Base-by-base conservation (phyloP, 2,888 invertebrate genomes). In the Dicyrtomina minuta region DNA sequence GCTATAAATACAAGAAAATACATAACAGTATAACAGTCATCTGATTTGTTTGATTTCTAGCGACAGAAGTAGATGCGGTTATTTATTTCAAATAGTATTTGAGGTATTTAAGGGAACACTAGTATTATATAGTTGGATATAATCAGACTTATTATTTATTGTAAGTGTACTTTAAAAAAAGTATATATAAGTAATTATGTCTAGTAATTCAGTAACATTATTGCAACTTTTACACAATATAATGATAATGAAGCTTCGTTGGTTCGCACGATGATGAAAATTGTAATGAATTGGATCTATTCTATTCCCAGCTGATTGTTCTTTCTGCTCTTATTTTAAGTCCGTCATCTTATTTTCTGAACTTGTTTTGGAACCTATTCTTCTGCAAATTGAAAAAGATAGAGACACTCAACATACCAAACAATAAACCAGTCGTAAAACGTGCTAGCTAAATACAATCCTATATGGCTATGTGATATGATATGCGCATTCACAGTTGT, bases 301-400 rank as follows among this genome's bases (percentile, higher is more conserved):
- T 33, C 33, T 8, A 33, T 33, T 33, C 8, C 33, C 33, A 33
- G 33, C 4, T 33, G 33, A 33, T 33, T 33, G 33, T 33, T 33
- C 33, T 33, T 3, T 8, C 8, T 33, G 4, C 8, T 33, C 8
- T 53, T 8, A 24, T 1, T 53, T 17, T 58, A 33, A 58, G 58
- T 58, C 58, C 39, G 58, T 39, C 39, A 39, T 41, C 17, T 58
- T 58, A 33, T 58, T 41, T 39, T 41, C 39, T 20, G 39, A 17
- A 2, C 58, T 39, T n/a, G n/a, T n/a, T n/a, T n/a, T n/a, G n/a
- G 39, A 58, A 58, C 39, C 58, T 39, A 17, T 58, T 39, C 41
- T 58, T 58, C 58, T 58, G 58, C 39, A 41, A 58, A 58, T 27
- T 56, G 4, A 22, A 53, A 53, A 17, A 53, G 1, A 53, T 2